Conservation (phyloP, 1,140 invertebrate genomes). For the Heliconius himera region DNA sequence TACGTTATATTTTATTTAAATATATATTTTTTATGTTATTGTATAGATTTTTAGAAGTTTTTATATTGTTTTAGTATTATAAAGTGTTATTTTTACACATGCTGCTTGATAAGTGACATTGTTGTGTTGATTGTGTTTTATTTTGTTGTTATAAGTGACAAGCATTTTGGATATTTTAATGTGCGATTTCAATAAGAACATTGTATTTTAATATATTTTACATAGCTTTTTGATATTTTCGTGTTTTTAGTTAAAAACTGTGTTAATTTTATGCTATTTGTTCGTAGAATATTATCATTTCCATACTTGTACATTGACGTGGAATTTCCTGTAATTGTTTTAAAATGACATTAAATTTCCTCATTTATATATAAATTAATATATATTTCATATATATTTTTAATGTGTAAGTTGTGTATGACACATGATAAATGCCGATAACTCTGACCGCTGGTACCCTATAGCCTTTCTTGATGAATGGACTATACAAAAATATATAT, state of each 20-base stretch:
- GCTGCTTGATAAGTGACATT: no score
- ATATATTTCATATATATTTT: no score
- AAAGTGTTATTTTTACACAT: no score
- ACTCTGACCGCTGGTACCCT: no score
- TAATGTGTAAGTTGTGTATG: no score
- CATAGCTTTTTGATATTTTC: background rate
- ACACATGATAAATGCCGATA: no score
- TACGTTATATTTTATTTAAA: background rate
- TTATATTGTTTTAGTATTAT: no score
- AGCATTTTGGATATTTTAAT: background rate
- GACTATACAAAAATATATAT: no score
- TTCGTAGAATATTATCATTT: background rate
- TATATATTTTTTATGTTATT: no score
- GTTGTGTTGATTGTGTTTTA: no score
- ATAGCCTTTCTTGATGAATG: no score
- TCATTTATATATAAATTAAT: background rate
- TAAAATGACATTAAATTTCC: background rate
- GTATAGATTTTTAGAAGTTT: no score
- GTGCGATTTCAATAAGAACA: background rate
- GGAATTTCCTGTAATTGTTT: constrained; percentile 3
- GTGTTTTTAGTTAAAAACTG: background rate
- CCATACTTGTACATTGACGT: background rate
- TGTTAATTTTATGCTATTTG: background rate
- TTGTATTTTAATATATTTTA: background rate
- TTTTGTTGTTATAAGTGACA: background rate